Conservation (phyloP, 2,797 vertebrate genomes). For the Falco rusticolus region DNA sequence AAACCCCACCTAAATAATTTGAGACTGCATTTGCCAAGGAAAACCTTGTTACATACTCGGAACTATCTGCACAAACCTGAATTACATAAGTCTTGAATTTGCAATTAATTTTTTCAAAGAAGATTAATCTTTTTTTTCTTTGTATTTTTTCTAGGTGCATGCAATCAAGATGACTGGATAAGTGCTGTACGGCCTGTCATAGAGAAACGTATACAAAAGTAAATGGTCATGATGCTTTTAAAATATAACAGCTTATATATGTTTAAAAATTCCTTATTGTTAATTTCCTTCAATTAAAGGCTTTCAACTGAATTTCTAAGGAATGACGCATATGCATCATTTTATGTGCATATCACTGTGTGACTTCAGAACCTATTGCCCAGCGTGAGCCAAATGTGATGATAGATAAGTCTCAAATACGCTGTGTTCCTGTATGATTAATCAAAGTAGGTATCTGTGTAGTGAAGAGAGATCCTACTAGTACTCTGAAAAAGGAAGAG, state of each 20-base stretch:
- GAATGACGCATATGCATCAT: background rate
- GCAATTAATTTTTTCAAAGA: background rate
- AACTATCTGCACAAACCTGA: background rate
- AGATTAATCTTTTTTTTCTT: background rate
- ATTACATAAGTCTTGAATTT: background rate
- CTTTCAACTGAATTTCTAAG: background rate
- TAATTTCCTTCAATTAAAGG: background rate
- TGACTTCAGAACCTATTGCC: background rate
- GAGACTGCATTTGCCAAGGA: background rate
- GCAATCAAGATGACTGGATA: constrained; percentile 97
- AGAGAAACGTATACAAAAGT: constrained; percentile 99
- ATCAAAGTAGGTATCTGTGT: background rate
- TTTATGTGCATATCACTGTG: background rate
- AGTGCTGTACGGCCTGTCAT: constrained; percentile 97
- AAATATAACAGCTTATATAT: background rate
- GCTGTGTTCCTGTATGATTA: background rate
- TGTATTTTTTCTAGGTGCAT: constrained; percentile 79
- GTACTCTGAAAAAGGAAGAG: background rate
- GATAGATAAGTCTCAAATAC: background rate
- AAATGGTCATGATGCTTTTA: constrained; percentile 56
- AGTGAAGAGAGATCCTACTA: background rate
- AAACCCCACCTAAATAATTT: background rate
- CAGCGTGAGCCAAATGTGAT: background rate
- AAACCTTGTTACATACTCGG: background rate
- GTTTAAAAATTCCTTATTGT: background rate